phyloP scores from a whole-genome alignment of 2,797 vertebrate genomes.

The Tapirus indicus region DNA sequence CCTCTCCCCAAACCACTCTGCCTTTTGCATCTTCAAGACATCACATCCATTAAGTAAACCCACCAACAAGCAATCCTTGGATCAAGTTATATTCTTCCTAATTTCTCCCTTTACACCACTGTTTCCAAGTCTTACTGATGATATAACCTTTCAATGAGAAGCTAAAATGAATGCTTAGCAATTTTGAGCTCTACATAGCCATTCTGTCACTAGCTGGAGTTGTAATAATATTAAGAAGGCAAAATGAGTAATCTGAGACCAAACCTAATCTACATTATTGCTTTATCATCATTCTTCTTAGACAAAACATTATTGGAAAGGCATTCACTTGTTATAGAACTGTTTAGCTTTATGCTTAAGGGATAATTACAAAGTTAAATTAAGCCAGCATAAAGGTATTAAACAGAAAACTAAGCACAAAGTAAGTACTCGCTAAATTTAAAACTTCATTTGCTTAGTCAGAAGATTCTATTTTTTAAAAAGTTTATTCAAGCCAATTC shows the following conservation, averaged over 20 bases:
- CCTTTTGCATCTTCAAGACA: background rate
- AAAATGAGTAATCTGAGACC: background rate
- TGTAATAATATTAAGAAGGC: background rate
- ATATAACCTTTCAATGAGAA: background rate
- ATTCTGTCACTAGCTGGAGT: background rate
- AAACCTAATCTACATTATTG: background rate
- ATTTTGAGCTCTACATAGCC: background rate
- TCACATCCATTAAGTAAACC: background rate
- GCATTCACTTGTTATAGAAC: background rate
- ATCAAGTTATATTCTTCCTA: background rate
- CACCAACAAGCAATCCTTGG: background rate
- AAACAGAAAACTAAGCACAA: background rate
- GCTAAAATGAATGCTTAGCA: background rate
- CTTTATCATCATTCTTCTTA: constrained; percentile 16
- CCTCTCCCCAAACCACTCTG: background rate
- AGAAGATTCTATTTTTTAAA: background rate
- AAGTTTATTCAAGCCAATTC: background rate
- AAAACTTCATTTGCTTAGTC: background rate
- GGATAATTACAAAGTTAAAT: constrained; percentile 28
- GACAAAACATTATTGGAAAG: background rate
- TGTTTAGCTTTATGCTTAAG: background rate
- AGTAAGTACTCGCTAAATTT: background rate
- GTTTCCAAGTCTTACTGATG: background rate
- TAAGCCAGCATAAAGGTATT: background rate
- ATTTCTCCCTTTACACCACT: background rate